phyloP scores from a whole-genome alignment of 2,797 vertebrate genomes.

The Tadarida brasiliensis region DNA sequence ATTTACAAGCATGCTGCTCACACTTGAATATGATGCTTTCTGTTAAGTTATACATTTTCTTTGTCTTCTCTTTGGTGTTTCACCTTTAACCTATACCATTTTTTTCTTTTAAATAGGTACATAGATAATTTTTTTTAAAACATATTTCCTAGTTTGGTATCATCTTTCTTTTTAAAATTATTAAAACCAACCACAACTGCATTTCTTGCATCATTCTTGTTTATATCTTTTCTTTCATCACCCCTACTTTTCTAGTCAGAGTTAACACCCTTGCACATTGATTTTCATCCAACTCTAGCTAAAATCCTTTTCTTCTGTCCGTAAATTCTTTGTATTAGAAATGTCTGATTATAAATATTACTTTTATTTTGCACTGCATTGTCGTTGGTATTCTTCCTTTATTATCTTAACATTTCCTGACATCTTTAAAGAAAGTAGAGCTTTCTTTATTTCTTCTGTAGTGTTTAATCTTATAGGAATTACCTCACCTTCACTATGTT shows the following conservation, averaged over 20 bases:
- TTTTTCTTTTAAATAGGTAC: not conserved
- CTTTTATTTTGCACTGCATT: not conserved
- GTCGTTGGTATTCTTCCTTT: not conserved
- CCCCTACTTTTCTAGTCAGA: not conserved
- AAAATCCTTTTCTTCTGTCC: not conserved
- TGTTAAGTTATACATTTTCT: not conserved
- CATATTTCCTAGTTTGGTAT: not conserved
- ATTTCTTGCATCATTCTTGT: not conserved
- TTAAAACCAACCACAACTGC: not conserved
- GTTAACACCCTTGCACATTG: not conserved
- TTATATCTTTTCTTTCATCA: not conserved
- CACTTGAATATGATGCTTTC: not conserved
- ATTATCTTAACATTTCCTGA: not conserved
- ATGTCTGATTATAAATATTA: not conserved
- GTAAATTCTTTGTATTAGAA: not conserved
- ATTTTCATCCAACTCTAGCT: not conserved
- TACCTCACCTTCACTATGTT: not conserved
- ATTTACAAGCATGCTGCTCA: not conserved
- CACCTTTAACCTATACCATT: not conserved
- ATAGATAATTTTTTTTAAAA: not conserved
- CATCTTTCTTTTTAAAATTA: not conserved
- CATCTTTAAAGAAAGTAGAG: not conserved
- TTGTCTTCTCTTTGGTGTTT: not conserved
- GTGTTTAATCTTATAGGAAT: not conserved
- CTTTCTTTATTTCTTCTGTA: not conserved